These are phyloP conservation scores for Poeciliopsis occidentalis DNA, from an alignment of 2,113 vertebrate genomes.

Conservation along the genomic window DNA sequence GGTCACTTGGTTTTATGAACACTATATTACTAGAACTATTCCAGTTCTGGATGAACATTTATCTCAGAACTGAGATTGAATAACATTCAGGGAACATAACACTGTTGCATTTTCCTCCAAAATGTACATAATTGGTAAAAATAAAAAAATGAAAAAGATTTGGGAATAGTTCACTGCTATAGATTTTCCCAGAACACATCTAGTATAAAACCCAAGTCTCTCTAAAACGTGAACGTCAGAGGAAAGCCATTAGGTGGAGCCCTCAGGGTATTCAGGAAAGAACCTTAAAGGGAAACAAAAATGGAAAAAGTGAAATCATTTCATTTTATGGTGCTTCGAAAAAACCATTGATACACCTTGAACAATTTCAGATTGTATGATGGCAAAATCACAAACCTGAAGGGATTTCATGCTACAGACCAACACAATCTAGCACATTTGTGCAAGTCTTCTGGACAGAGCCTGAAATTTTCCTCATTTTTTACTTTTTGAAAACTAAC, in stretches of 20 bases:
- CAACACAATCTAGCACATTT: neutral
- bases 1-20: neutral
- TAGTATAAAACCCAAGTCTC: neutral
- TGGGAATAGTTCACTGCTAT: neutral
- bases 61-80: neutral
- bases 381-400: neutral
- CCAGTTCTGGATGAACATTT: neutral
- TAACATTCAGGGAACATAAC: neutral
- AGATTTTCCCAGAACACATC: neutral
- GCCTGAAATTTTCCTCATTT: too few relatives aligned
- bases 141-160: neutral
- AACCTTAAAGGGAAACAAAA: neutral
- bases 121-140: neutral
- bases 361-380: neutral
- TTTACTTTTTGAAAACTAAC: too few relatives aligned
- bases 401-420: neutral
- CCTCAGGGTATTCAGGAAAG: neutral
- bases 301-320: neutral
- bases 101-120: neutral
- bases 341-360: neutral
- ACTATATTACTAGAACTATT: neutral
- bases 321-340: neutral
- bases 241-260: neutral
- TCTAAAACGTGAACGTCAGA: neutral
- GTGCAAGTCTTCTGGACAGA: too few relatives aligned